These are phyloP conservation scores for Brevimyrus niger DNA, from an alignment of 2,113 vertebrate genomes.

Conservation along the genomic window DNA sequence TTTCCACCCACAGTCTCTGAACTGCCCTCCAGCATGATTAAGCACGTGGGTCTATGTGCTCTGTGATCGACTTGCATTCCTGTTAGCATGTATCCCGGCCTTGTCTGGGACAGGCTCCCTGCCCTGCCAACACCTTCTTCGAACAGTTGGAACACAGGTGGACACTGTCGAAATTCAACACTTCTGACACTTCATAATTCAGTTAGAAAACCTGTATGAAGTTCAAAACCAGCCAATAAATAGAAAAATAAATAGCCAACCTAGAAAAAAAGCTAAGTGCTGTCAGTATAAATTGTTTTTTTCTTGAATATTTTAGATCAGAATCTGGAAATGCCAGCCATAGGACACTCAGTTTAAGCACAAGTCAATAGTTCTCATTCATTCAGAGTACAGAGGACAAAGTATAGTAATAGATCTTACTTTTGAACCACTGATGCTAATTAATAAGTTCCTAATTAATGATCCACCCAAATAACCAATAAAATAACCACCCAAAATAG, in stretches of 20 bases:
- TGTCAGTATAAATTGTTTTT: not conserved
- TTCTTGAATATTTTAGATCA: not conserved
- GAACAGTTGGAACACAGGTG: not conserved
- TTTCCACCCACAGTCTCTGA: not conserved
- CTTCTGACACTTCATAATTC: not conserved
- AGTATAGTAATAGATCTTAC: not conserved
- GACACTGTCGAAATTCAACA: not conserved
- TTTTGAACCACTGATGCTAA: not conserved
- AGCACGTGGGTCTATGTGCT: not conserved
- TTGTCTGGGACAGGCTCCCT: not conserved
- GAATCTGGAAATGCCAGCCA: not conserved
- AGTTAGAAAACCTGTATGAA: not conserved
- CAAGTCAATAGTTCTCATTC: not conserved
- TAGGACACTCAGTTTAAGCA: not conserved
- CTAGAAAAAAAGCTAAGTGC: not conserved
- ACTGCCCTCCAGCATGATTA: not conserved
- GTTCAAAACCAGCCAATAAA: not conserved
- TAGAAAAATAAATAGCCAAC: not conserved
- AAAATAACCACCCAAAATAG: not conserved
- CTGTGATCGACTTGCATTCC: not conserved
- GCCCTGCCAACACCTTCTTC: not conserved
- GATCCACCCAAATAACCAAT: too few relatives aligned
- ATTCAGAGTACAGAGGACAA: not conserved
- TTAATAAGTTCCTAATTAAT: not conserved
- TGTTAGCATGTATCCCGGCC: not conserved